Base-by-base conservation (phyloP, 2,888 invertebrate genomes). In the Zeuzera pyrina region DNA sequence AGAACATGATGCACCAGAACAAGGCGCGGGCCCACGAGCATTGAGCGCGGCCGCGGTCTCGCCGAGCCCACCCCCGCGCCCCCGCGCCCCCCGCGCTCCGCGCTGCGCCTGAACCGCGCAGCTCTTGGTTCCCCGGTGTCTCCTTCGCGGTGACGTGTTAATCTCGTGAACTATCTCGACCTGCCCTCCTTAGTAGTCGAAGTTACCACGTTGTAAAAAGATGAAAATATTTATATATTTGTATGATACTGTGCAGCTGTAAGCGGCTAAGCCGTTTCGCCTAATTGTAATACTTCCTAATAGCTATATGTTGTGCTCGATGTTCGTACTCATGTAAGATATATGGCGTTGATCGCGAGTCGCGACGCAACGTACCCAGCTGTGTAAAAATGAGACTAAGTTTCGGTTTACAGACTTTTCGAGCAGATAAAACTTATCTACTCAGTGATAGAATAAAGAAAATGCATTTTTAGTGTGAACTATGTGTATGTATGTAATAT, bases 1-100 rank as follows among this genome's bases (percentile, higher is more conserved):
- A 95, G 67, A 91, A 90, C 56, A 89, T 91, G 84, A 88, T 92
- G 84, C 90, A 89, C 40, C 86, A 89, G 50, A 88, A 88, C 51
- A 87, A 79, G 55, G 42, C 65, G 45, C 77, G 81, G 49, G 65
- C 66, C 45, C 70, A 70, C 55, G 81, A 81, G 59, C 81, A 83
- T 64, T 83, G 79, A 81, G 71, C 71, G 47, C 31, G 25, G 35
- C 37, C 33, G 29, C 24, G 32, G 23, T 41, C 45, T 39, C 44
- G 39, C 54, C 52, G 38, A 41, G 39, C 60, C 57, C 59, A 51
- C 56, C 57, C 55, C 58, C 57, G 61, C 57, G 51, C 53, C 49
- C n/a, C n/a, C 19, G 5, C 5, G 19, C 44, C 49, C 47, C 36
- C 47, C 39, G 3, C 57, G n/a, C n/a, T n/a, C 54, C 52, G 38